These are phyloP conservation scores for Eupithecia tripunctaria DNA, from an alignment of 2,888 invertebrate species.

Conservation along the genomic window DNA sequence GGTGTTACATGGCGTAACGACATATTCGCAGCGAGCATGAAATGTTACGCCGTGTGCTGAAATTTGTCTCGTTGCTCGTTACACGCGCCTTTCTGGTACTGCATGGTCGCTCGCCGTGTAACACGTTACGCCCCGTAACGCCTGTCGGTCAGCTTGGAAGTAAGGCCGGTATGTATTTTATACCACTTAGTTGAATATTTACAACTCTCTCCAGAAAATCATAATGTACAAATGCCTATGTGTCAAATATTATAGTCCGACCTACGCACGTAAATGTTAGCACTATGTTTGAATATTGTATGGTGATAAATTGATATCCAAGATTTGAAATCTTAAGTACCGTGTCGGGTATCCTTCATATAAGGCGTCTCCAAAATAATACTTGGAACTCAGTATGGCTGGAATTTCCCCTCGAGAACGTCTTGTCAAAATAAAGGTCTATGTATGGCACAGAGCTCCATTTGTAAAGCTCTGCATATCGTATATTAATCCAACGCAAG, in stretches of 20 bases:
- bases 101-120: no score
- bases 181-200: not conserved
- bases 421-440: not conserved
- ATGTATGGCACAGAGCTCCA: no score
- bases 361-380: not conserved
- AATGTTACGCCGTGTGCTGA: no score
- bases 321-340: not conserved
- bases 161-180: slow-evolving; percentile 1
- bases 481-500: not conserved
- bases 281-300: slow-evolving; percentile 14
- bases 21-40: no score
- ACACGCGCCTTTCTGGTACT: no score
- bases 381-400: no score
- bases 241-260: slow-evolving; percentile 64
- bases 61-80: no score
- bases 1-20: no score
- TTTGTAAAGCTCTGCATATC: no score
- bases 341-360: not conserved
- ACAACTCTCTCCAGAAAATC: slow-evolving; percentile 50
- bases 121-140: no score
- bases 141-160: not conserved
- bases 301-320: not conserved
- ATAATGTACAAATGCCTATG: slow-evolving; percentile 69
- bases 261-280: slow-evolving; percentile 44
- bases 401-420: no score